A percentile compares a stretch with the other conserved stretches of the same genome.
Conservation (phyloP, 2,113 vertebrate species). For the Calonectris borealis region DNA sequence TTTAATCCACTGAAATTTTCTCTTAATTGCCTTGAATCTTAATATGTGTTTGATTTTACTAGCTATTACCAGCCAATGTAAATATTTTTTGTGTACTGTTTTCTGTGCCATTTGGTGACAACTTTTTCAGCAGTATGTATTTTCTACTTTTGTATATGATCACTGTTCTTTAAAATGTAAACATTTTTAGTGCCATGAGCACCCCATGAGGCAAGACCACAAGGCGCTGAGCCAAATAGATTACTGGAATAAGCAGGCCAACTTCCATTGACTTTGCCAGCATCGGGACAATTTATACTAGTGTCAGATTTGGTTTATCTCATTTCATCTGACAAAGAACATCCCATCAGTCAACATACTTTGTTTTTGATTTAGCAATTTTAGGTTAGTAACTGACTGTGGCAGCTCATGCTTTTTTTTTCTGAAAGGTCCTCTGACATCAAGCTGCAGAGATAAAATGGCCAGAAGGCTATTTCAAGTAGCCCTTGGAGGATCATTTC, state of each 20-base stretch:
- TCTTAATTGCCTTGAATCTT: neutral
- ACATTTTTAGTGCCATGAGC: neutral
- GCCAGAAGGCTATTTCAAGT: neutral
- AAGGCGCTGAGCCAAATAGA: neutral
- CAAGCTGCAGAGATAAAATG: neutral
- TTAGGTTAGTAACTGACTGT: neutral
- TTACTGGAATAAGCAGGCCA: neutral
- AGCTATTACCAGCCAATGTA: neutral
- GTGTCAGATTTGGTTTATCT: neutral
- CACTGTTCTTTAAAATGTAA: neutral
- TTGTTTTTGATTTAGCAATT: neutral
- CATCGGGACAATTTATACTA: neutral
- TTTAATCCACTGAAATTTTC: slow-evolving; percentile 15
- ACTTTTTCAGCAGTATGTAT: neutral
- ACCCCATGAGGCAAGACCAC: neutral
- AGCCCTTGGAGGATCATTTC: neutral
- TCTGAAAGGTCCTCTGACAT: neutral
- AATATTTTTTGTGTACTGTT: neutral
- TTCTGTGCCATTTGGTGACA: neutral
- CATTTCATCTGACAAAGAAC: neutral
- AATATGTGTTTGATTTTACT: neutral
- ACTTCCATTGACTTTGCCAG: neutral
- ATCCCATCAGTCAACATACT: neutral
- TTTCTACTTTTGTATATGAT: neutral
- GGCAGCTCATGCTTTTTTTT: neutral